Percentiles rank a stretch among this genome's conserved stretches.
Evolutionary conservation across 2,797 vertebrate genomes (phyloP).

Genomic region (Perodicticus potto): DNA sequence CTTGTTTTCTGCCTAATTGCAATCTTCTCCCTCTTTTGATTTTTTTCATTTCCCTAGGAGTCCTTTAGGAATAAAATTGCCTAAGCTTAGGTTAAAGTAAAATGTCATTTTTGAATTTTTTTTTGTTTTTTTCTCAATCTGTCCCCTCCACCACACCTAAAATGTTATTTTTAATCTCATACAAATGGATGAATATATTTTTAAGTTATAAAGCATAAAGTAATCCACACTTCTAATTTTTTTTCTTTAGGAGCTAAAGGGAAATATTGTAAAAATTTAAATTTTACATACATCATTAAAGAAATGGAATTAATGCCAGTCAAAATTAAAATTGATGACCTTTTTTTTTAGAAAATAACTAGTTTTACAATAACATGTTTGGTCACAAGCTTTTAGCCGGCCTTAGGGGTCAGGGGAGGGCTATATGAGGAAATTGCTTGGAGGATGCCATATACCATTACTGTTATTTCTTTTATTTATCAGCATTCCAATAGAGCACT

Average conservation of each 20-base stretch:
- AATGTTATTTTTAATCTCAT: constrained; percentile 4
- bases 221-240: neutral
- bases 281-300: neutral
- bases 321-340: constrained; percentile 12
- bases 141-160: no score
- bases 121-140: no score
- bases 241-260: neutral
- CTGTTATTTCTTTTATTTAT: neutral
- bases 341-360: neutral
- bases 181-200: neutral
- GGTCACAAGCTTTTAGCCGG: neutral
- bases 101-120: neutral
- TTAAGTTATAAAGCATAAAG: constrained; percentile 37
- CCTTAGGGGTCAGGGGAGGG: neutral
- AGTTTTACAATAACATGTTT: neutral
- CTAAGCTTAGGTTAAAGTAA: neutral
- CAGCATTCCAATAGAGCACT: neutral
- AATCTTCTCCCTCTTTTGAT: neutral
- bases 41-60: neutral
- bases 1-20: neutral
- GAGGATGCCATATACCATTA: neutral
- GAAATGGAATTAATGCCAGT: constrained; percentile 31
- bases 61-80: neutral
- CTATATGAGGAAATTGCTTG: neutral
- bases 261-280: neutral